Base-by-base conservation (phyloP, 1,140 invertebrate species). In the Maconellicoccus hirsutus region DNA sequence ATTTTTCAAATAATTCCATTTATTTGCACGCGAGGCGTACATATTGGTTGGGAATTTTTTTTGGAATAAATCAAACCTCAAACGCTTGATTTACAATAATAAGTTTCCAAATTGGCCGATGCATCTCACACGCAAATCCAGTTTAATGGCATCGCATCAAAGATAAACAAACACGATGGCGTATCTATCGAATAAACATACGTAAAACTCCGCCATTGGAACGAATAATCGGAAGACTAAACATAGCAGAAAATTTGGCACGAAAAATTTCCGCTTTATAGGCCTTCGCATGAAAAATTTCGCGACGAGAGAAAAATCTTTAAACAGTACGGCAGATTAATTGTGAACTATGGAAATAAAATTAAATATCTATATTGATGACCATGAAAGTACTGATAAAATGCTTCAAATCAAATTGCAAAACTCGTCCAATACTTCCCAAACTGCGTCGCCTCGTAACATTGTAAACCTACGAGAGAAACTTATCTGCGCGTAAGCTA, bases 381-480 rank as follows among this genome's bases (percentile, higher is more conserved):
- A 52, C 42, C 42, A 52, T 52, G 42, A 52, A 52, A 52, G n/a
- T 52, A 19, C 42, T 52, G 42, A 52, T 52, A 52, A 52, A 52
- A 52, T 52, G 42, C 42, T 52, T 52, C 42, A 52, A 52, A 52
- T 52, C 42, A 52, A 52, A 52, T 52, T 52, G 42, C 42, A 52
- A 52, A 52, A 38, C 6, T 52, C 12, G 10, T 52, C n/a, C 42
- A 52, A 16, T 52, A 16, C 6, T 52, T 52, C 42, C 6, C 16
- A 52, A 52, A 52, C 10, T 52, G 16, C 4, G 42, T 2, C 42
- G n/a, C n/a, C n/a, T n/a, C n/a, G n/a, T n/a, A n/a, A n/a, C n/a
- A n/a, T n/a, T n/a, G n/a, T n/a, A n/a, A n/a, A n/a, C n/a, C n/a
- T n/a, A n/a, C n/a, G n/a, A n/a, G n/a, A n/a, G n/a, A n/a, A n/a